phyloP scores from a whole-genome alignment of 2,797 vertebrate genomes.

The Poecilia wingei region DNA sequence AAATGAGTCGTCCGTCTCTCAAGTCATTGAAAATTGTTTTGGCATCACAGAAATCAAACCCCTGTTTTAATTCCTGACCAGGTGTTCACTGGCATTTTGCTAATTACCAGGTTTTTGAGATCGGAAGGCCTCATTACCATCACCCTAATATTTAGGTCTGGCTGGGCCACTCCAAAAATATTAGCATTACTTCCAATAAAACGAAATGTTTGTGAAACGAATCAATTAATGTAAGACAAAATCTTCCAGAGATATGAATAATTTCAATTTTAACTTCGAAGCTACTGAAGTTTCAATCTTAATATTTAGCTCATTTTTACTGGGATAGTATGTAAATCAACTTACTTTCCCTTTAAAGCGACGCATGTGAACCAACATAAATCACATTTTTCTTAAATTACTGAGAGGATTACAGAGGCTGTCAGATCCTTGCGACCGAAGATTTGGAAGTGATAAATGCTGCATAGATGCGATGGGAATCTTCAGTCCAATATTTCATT shows the following conservation, averaged over 20 bases:
- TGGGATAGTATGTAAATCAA: neutral
- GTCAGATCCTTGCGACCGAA: neutral
- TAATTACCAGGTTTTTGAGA: neutral
- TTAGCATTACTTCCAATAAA: neutral
- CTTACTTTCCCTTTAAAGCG: neutral
- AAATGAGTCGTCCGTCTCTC: neutral
- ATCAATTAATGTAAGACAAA: neutral
- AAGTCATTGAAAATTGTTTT: neutral
- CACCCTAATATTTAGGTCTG: neutral
- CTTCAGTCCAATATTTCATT: conserved; percentile 8
- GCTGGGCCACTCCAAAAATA: neutral
- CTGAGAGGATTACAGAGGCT: neutral
- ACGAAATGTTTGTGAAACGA: neutral
- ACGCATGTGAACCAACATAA: neutral
- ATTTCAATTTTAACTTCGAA: neutral
- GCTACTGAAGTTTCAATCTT: neutral
- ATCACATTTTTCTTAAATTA: neutral
- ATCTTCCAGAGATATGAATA: neutral
- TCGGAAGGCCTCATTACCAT: neutral
- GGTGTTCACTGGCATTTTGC: neutral
- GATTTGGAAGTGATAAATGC: conserved; percentile 12
- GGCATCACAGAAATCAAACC: neutral
- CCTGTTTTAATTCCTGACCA: neutral
- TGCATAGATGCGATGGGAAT: neutral
- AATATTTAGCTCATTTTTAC: neutral